Percentiles rank a stretch among this genome's conserved stretches.
phyloP scores from a whole-genome alignment of 2,888 invertebrate species.

The Morpho achilles region DNA sequence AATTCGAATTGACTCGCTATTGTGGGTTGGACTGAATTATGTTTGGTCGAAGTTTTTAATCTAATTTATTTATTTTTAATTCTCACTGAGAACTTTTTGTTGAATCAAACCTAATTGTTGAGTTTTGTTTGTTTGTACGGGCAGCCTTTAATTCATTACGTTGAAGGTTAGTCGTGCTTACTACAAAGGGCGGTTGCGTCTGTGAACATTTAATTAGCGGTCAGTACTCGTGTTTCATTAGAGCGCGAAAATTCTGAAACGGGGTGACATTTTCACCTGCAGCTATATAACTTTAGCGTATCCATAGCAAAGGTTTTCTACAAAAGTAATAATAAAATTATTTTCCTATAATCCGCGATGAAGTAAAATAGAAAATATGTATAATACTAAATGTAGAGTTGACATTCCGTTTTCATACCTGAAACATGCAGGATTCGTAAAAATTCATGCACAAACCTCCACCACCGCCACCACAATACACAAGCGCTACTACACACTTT shows the following conservation, averaged over 20 bases:
- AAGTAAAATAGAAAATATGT: too few relatives aligned
- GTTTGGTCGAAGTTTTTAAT: background rate
- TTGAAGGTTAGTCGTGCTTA: constrained; percentile 2
- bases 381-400: too few relatives aligned
- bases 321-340: too few relatives aligned
- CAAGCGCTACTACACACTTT: too few relatives aligned
- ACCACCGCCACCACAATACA: too few relatives aligned
- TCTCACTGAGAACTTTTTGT: background rate
- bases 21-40: background rate
- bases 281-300: background rate
- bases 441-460: too few relatives aligned
- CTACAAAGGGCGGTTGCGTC: background rate
- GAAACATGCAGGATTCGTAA: too few relatives aligned
- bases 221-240: background rate
- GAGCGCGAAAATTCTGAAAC: background rate
- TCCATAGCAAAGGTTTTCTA: too few relatives aligned
- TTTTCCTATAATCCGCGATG: too few relatives aligned
- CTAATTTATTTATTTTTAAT: background rate
- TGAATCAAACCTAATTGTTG: constrained; percentile 4
- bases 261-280: background rate
- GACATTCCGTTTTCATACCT: too few relatives aligned
- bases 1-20: too few relatives aligned
- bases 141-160: background rate
- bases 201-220: constrained; percentile 1
- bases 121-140: constrained; percentile 1